A percentile compares a stretch with the other conserved stretches of the same genome.
Evolutionary conservation across 2,113 vertebrate species (phyloP).

Genomic region (Turnix velox): DNA sequence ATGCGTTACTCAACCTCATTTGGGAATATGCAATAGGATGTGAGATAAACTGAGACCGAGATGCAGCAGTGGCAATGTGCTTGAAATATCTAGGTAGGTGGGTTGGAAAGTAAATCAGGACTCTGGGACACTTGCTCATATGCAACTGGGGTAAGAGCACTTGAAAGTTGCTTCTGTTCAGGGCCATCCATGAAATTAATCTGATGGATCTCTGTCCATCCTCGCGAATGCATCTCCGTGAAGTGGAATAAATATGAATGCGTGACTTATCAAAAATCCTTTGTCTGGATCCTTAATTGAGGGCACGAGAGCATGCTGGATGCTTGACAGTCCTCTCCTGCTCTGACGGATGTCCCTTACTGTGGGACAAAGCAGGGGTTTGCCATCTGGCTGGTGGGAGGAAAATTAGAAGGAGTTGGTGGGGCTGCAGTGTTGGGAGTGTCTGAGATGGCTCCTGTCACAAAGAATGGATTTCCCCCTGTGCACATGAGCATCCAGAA

Average conservation of each 20-base stretch:
- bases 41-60: not conserved
- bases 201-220: not conserved
- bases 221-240: fast-evolving
- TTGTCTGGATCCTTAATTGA: not conserved
- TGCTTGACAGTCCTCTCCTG: not conserved
- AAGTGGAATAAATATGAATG: not conserved
- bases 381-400: fast-evolving
- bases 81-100: not conserved
- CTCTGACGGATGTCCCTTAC: not conserved
- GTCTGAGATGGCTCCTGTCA: not conserved
- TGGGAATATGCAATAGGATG: conserved; percentile 8
- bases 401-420: not conserved
- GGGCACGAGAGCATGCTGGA: not conserved
- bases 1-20: not conserved
- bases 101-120: not conserved
- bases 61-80: not conserved
- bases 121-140: not conserved
- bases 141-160: not conserved
- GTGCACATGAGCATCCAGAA: not conserved
- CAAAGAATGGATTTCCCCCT: not conserved
- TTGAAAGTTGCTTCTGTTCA: not conserved
- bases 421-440: not conserved
- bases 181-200: not conserved
- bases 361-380: not conserved
- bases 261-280: not conserved